phyloP scores from a whole-genome alignment of 30 jellyfish, hydroid and myxozoan genomes.

The Aurelia aurita complex sp. Pacific region DNA sequence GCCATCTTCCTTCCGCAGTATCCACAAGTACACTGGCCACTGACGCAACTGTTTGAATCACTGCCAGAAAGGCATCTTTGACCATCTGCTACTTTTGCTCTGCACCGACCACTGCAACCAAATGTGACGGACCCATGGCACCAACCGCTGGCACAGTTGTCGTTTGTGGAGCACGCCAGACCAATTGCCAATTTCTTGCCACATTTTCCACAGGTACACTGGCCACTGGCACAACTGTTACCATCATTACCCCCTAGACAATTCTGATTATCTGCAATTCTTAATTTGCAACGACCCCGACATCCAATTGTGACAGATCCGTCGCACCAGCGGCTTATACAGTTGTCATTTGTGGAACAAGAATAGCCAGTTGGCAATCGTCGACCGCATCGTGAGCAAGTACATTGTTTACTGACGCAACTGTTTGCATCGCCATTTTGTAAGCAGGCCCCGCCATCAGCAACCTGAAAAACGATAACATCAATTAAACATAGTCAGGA shows the following conservation, averaged over 20 bases:
- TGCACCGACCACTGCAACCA: neutral
- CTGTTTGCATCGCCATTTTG: neutral
- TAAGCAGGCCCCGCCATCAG: too few species aligned
- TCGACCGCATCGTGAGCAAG: neutral
- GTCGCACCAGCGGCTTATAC: neutral
- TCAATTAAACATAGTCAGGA: too few species aligned
- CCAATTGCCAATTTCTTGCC: neutral
- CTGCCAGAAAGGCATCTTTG: neutral
- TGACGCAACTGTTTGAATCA: neutral
- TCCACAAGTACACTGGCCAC: slow-evolving; percentile 3
- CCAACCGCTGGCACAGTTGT: slow-evolving; percentile 3
- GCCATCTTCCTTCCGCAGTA: slow-evolving; percentile 1
- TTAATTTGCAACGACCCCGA: neutral
- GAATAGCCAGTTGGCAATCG: neutral
- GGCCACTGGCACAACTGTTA: slow-evolving; percentile 3
- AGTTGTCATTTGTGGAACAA: slow-evolving; percentile 1
- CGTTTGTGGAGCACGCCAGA: neutral
- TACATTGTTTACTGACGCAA: neutral
- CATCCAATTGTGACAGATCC: neutral
- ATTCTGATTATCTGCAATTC: neutral
- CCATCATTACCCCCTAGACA: neutral
- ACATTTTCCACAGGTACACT: slow-evolving; percentile 2
- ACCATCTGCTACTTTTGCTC: neutral
- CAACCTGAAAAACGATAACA: too few species aligned
- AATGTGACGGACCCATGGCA: neutral